Base-by-base conservation (phyloP, 2,888 invertebrate species). In the Tetragnatha montana region DNA sequence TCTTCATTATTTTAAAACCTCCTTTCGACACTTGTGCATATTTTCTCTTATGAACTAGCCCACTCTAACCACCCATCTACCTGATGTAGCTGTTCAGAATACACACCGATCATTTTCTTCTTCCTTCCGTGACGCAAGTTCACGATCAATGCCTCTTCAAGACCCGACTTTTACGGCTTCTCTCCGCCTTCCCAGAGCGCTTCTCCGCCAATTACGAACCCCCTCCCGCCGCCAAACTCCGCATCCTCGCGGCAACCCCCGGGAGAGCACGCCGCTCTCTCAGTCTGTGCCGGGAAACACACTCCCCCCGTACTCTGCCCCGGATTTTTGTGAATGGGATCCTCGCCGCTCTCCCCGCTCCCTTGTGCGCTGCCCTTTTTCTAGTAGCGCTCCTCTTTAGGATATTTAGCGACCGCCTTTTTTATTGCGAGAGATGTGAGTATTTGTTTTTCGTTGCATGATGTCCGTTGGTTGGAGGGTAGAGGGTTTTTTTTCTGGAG, bases 181-280 rank as follows among this genome's bases (percentile, higher is more conserved):
- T 60, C 19, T 35, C 47, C 21, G n/a, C 60, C 47, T 49, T 50
- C 19, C 19, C 4, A 10, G 19, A 7, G 60, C 83, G 22, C 74
- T n/a, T 68, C 21, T n/a, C n/a, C 70, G 79, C 86, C 79, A 79
- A 78, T 49, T 73, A 50, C 17, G 35, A n/a, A 73, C 87, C 19
- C 21, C 81, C 60, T 10, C 60, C 60, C 60, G 60, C 60, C 7
- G 60, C 60, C 60, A 60, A 60, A 35, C 50, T 79, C 79, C 85
- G 50, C 81, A 69, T 87, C 87, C 81, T 69, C 74, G 4, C 35
- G 81, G 87, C 81, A 87, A 87, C 87, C 87, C 87, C 70, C 35
- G 35, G 35, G 4, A 4, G 19, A 79, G 60, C 75, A 81, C 87
- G 87, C 81, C 70, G 78, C 22, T 79, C 76, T 76, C 21, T 71